These are phyloP conservation scores for Halichoeres trimaculatus DNA, from an alignment of 2,113 vertebrate genomes.

Conservation along the genomic window DNA sequence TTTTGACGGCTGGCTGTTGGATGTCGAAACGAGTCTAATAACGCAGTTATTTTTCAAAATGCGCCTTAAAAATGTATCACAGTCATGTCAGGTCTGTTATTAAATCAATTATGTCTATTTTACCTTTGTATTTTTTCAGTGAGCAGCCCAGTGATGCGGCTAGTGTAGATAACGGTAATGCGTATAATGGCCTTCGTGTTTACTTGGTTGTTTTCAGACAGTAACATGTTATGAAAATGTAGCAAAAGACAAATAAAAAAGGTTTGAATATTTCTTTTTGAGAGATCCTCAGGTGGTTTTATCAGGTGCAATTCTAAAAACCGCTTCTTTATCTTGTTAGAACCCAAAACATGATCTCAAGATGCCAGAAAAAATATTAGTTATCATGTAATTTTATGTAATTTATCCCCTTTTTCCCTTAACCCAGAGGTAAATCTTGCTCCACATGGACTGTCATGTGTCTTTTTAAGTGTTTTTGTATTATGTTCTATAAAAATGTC, in stretches of 20 bases:
- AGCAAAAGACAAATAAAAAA: too few species aligned
- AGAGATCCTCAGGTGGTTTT: not conserved
- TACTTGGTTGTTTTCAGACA: not conserved
- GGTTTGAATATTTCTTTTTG: too few species aligned
- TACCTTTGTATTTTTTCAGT: not conserved
- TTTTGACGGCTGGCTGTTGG: not conserved
- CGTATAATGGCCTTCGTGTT: not conserved
- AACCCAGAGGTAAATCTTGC: not conserved
- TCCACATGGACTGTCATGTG: slow-evolving; percentile 36
- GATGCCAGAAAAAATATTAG: too few species aligned
- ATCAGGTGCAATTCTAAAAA: not conserved
- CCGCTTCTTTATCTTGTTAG: not conserved
- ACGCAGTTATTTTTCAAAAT: slow-evolving; percentile 12
- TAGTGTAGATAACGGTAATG: not conserved
- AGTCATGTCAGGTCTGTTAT: not conserved
- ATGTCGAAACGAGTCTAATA: not conserved
- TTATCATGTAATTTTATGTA: too few species aligned
- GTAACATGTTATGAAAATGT: not conserved
- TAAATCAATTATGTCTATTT: not conserved
- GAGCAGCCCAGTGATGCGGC: not conserved
- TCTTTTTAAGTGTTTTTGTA: too few species aligned
- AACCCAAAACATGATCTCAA: not conserved
- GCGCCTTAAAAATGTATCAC: slow-evolving; percentile 7
- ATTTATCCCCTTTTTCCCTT: not conserved
- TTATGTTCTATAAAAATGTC: too few species aligned